These are phyloP conservation scores for Panzeria rudis DNA, from an alignment of 2,888 invertebrate species.

Conservation along the genomic window DNA sequence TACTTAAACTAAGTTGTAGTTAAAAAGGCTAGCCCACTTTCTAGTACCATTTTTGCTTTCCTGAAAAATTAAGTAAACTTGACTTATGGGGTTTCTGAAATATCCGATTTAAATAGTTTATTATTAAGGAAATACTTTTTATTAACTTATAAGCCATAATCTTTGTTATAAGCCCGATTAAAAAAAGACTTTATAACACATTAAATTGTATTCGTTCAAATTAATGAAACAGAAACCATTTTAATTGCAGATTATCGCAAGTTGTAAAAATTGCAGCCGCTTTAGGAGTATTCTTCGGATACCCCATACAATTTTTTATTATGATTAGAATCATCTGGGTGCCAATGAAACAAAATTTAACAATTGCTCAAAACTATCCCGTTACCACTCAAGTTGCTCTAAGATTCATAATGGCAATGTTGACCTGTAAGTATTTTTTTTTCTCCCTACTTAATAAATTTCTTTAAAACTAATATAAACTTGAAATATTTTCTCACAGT, in stretches of 20 bases:
- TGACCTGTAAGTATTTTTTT: conserved; percentile 90
- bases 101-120: no score
- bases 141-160: no score
- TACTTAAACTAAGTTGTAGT: no score
- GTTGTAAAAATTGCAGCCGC: conserved; percentile 92
- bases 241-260: conserved; percentile 88
- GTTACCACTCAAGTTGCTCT: conserved; percentile 88
- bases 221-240: background rate
- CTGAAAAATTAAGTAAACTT: no score
- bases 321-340: conserved; percentile 96
- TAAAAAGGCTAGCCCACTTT: no score
- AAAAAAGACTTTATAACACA: no score
- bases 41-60: no score
- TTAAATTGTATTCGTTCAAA: no score
- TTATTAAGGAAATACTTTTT: no score
- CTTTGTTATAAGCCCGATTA: no score
- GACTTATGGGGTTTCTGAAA: no score
- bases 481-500: conserved; percentile 85
- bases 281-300: conserved; percentile 93
- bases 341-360: conserved; percentile 85
- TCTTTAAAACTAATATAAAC: background rate
- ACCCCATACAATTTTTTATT: conserved; percentile 98
- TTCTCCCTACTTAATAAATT: background rate
- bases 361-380: conserved; percentile 85
- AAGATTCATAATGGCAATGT: conserved; percentile 88